Percentiles rank a stretch among this genome's conserved stretches.
Conservation (phyloP, 2,113 vertebrate genomes). For the Pungitius pungitius region DNA sequence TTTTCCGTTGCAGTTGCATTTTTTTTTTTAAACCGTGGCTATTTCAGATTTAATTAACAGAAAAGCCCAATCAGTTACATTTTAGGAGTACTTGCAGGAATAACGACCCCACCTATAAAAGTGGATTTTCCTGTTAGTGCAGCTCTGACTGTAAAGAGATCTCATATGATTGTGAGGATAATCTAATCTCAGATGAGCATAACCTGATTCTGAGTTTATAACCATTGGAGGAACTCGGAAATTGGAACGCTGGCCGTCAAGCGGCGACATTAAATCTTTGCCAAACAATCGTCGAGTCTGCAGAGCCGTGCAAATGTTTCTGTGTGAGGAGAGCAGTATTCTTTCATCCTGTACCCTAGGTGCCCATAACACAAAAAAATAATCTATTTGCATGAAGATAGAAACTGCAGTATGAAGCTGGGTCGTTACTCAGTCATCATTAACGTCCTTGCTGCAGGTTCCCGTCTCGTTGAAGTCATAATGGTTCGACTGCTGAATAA, state of each 20-base stretch:
- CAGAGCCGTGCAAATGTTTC: slow-evolving; percentile 2
- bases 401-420: slow-evolving; percentile 21
- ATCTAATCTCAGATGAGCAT: background rate
- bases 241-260: background rate
- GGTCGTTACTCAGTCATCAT: slow-evolving; percentile 29
- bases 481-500: slow-evolving; percentile 30
- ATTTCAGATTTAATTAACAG: background rate
- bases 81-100: background rate
- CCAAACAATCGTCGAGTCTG: slow-evolving; percentile 15
- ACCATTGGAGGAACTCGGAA: background rate
- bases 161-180: background rate
- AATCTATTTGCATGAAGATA: slow-evolving; percentile 34
- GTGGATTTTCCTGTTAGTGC: background rate
- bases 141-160: background rate
- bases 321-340: slow-evolving; percentile 3
- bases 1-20: background rate
- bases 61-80: background rate
- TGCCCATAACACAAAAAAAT: slow-evolving; percentile 12
- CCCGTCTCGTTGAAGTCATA: slow-evolving; percentile 16
- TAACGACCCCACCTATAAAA: background rate
- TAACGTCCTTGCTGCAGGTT: slow-evolving; percentile 28
- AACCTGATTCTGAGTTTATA: background rate
- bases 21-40: background rate
- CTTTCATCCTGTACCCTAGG: slow-evolving; percentile 6
- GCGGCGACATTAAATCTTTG: background rate